Evolutionary conservation across 2,888 invertebrate genomes (phyloP).

Genomic region (Allygus modestus): DNA sequence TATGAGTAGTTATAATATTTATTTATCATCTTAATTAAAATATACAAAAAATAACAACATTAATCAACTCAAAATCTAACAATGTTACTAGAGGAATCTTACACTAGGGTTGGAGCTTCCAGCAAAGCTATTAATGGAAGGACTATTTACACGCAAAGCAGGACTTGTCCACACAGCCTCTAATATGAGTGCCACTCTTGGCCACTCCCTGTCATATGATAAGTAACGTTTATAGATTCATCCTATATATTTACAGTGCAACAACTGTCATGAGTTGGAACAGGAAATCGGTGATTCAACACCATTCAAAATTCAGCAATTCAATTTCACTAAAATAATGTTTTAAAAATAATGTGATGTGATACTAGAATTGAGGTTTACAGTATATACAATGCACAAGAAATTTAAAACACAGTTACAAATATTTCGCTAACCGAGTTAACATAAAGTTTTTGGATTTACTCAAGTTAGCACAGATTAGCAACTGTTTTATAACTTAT

Average conservation of each 20-base stretch:
- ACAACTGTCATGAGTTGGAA: neutral
- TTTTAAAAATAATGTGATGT: too few relatives aligned
- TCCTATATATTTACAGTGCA: neutral
- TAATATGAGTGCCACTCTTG: neutral
- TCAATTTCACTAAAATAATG: too few relatives aligned
- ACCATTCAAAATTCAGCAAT: too few relatives aligned
- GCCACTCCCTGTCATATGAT: neutral
- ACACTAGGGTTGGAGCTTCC: slow-evolving; percentile 1
- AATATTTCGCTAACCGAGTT: too few relatives aligned
- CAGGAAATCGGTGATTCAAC: neutral
- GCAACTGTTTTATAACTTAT: too few relatives aligned
- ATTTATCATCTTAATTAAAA: slow-evolving; percentile 25
- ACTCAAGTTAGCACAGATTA: too few relatives aligned
- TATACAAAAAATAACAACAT: slow-evolving; percentile 41
- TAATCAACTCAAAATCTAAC: slow-evolving; percentile 37
- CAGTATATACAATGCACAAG: too few relatives aligned
- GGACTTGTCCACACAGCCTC: slow-evolving; percentile 26
- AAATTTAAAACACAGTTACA: too few relatives aligned
- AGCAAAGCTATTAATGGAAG: neutral
- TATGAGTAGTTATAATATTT: slow-evolving; percentile 1
- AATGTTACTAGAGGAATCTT: neutral
- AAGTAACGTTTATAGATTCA: neutral
- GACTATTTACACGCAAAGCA: slow-evolving; percentile 23
- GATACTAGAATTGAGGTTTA: too few relatives aligned
- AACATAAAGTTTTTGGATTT: too few relatives aligned